Evolutionary conservation across 2,113 vertebrate species (phyloP), one percentile per base, ranked within the genome.

Genomic region (Lontra canadensis): DNA sequence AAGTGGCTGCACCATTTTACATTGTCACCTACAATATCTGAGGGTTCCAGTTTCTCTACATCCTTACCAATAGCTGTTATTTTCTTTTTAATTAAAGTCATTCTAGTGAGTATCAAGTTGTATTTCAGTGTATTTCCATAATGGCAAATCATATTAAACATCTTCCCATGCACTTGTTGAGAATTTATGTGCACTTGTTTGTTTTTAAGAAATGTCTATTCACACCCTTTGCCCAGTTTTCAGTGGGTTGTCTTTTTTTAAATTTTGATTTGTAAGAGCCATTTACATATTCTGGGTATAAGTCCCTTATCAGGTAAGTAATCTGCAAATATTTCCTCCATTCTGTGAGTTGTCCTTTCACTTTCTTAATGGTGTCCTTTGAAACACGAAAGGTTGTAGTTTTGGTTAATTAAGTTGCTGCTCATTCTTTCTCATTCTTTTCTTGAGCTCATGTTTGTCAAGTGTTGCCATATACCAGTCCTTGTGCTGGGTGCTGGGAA

Each of bases 281-380:
- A 74, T 67, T 69, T 87, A 59, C 73, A 23, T 87, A 63, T 84
- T 63, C 17, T 79, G 29, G 39, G 21, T 69, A 39, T 6, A 94
- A 89, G 61, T 82, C 63, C 17, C 84, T 90, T 74, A 67, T 59
- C 63, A 83, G 61, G 78, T 85, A 92, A 83, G 89, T 95, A 47
- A 76, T 84, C 59, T 95, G 47, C 29, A 93, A 67, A 69, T 93
- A 52, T 94, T 80, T 96, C 78, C 88, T 80, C 13, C 44, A 49
- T 86, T 78, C n/a, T 88, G 1, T 81, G 18, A 36, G 13, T 78
- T 87, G 42, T 49, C 49, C 20, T 89, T 83, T 92, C 42, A 81
- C 76, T 93, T 90, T 80, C 21, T 91, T 61, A n/a, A 79, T 57
- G 52, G 42, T 87, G 34, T 39, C 29, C 63, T 71, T 91, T 83